A percentile compares a stretch with the other conserved stretches of the same genome.
phyloP scores from a whole-genome alignment of 2,888 invertebrate species.

The Mamestra brassicae region DNA sequence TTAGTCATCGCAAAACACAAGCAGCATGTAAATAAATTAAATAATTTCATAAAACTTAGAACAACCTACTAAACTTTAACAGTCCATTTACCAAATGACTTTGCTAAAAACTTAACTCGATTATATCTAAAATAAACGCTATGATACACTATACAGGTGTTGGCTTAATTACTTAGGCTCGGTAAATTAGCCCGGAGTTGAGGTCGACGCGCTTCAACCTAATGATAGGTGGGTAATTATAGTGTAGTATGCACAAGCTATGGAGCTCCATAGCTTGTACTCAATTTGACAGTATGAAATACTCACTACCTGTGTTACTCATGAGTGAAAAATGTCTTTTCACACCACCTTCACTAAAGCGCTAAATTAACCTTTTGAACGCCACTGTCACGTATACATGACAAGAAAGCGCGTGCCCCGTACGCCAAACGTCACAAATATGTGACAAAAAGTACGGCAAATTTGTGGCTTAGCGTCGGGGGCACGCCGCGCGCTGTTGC shows the following conservation, averaged over 20 bases:
- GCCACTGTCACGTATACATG: no score
- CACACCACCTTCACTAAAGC: no score
- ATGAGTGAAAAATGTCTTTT: no score
- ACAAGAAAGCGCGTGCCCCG: no score
- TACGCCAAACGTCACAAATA: no score
- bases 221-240: conserved; percentile 7
- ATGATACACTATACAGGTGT: conserved; percentile 25
- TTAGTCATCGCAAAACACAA: neutral
- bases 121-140: conserved; percentile 35
- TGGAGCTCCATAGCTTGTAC: neutral
- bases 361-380: no score
- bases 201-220: conserved; percentile 40
- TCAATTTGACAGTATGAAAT: neutral
- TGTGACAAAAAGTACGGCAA: no score
- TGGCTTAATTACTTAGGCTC: conserved; percentile 60
- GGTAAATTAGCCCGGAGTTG: conserved; percentile 36
- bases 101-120: conserved; percentile 47
- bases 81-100: conserved; percentile 55
- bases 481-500: no score
- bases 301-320: no score
- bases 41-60: conserved; percentile 18
- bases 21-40: neutral
- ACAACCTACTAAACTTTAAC: conserved; percentile 6
- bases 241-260: neutral
- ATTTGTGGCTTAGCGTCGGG: no score